Evolutionary conservation across 2,797 vertebrate genomes (phyloP).

Genomic region (Bucorvus abyssinicus): DNA sequence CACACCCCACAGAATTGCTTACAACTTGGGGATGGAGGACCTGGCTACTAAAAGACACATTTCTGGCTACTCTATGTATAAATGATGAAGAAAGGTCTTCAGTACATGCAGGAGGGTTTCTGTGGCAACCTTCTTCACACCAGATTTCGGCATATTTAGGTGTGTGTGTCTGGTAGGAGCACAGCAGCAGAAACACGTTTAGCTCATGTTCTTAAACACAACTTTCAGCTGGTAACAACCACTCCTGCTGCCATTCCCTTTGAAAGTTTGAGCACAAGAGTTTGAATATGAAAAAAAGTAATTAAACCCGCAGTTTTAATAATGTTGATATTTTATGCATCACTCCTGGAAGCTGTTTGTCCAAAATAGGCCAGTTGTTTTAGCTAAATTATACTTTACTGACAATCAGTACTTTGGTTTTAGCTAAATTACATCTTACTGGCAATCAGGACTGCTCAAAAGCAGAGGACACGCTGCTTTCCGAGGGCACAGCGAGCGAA

Average conservation of each 20-base stretch:
- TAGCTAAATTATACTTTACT: not conserved
- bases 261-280: not conserved
- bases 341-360: not conserved
- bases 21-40: not conserved
- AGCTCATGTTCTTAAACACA: not conserved
- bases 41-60: not conserved
- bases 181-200: not conserved
- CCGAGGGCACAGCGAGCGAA: not conserved
- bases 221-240: not conserved
- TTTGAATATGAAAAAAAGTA: not conserved
- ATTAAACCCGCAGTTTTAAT: not conserved
- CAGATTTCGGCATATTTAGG: not conserved
- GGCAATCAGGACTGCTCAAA: not conserved
- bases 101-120: not conserved
- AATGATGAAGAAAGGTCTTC: not conserved
- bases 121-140: not conserved
- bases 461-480: not conserved
- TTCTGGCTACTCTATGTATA: not conserved
- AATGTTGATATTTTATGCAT: not conserved
- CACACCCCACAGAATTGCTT: not conserved
- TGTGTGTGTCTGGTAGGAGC: not conserved
- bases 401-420: not conserved
- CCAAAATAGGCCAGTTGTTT: not conserved
- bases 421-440: slow-evolving; percentile 15
- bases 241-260: not conserved